phyloP scores from a whole-genome alignment of 1,140 invertebrate species.

The Amyelois transitella region DNA sequence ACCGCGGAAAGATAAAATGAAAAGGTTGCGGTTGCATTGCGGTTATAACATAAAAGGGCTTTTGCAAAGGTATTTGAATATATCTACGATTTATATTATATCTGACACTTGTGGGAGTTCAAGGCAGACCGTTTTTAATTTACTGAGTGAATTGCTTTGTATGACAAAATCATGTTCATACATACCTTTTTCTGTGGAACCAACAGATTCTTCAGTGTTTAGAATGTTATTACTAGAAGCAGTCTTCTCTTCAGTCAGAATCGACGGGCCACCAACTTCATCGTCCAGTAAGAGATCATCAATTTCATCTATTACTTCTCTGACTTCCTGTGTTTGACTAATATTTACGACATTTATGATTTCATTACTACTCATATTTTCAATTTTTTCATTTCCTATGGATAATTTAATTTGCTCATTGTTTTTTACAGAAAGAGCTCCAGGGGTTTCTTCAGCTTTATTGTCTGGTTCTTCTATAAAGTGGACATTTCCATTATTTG shows the following conservation, averaged over 20 bases:
- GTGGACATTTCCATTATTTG: background rate
- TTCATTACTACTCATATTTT: background rate
- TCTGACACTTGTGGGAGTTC: too few relatives aligned
- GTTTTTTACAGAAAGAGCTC: constrained; percentile 8
- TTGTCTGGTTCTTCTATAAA: constrained; percentile 7
- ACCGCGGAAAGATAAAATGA: too few relatives aligned
- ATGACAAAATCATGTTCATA: too few relatives aligned
- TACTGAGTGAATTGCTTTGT: too few relatives aligned
- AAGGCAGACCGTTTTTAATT: too few relatives aligned
- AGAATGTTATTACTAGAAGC: background rate
- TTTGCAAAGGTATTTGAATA: too few relatives aligned
- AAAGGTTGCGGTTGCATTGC: too few relatives aligned
- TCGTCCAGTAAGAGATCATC: constrained; percentile 8
- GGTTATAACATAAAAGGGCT: too few relatives aligned
- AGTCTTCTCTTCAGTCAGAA: background rate
- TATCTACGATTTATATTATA: too few relatives aligned
- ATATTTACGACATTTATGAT: background rate
- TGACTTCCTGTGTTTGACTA: constrained; percentile 8
- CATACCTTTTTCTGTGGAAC: too few relatives aligned
- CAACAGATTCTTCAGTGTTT: background rate
- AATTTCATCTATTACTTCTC: constrained; percentile 1
- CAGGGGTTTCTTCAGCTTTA: constrained; percentile 8
- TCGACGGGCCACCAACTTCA: background rate
- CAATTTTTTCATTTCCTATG: constrained; percentile 6
- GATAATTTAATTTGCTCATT: constrained; percentile 10